A percentile compares a stretch with the other conserved stretches of the same genome.
Conservation (phyloP, 2,113 vertebrate genomes). For the Scatophagus argus region DNA sequence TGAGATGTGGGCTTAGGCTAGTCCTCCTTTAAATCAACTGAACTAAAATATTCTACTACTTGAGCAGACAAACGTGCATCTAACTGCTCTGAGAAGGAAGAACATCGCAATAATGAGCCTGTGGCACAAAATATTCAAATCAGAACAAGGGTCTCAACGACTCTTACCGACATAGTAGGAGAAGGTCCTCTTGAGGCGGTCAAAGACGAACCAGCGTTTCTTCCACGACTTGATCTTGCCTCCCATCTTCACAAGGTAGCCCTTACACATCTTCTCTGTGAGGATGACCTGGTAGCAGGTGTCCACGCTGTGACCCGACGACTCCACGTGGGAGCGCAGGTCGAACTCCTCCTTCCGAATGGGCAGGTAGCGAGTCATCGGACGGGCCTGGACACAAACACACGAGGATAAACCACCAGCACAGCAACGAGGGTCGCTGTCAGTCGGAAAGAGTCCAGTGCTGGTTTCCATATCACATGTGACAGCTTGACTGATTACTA, state of each 20-base stretch:
- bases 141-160: not conserved
- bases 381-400: slow-evolving; percentile 87
- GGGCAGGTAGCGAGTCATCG: slow-evolving; percentile 95
- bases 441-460: not conserved
- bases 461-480: not conserved
- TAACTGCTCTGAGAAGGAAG: not conserved
- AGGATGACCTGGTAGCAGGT: slow-evolving; percentile 94
- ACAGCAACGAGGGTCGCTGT: not conserved
- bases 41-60: not conserved
- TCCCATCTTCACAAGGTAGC: slow-evolving; percentile 98
- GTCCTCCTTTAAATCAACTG: no score
- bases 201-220: slow-evolving; percentile 99
- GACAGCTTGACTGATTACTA: not conserved
- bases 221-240: slow-evolving; percentile 99
- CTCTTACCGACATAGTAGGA: slow-evolving; percentile 93
- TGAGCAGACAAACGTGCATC: no score
- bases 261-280: slow-evolving; percentile 96
- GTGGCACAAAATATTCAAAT: not conserved
- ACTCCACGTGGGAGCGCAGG: slow-evolving; percentile 93
- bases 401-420: not conserved
- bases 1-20: no score
- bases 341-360: slow-evolving; percentile 98
- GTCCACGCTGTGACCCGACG: slow-evolving; percentile 93
- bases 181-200: slow-evolving; percentile 95
- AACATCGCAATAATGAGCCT: not conserved